Conservation (phyloP, 2,113 vertebrate species). For the Triplophysa tibetana region DNA sequence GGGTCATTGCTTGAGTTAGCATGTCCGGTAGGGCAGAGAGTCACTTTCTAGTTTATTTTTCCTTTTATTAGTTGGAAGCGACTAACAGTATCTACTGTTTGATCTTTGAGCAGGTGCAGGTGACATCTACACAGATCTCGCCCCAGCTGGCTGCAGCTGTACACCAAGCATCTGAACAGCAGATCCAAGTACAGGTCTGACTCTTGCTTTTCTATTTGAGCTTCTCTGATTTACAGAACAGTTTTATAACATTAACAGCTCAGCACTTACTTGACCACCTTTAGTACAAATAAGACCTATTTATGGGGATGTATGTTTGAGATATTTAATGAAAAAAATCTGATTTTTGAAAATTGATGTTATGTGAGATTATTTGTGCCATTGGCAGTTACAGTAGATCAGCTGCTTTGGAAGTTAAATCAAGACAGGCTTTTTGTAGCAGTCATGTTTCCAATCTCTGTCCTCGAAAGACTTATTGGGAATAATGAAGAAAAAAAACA, state of each 20-base stretch:
- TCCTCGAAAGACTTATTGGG: too few species aligned
- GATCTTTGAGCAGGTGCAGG: slow-evolving; percentile 71
- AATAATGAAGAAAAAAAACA: background rate
- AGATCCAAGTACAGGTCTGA: slow-evolving; percentile 88
- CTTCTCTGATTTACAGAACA: background rate
- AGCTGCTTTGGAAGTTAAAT: too few species aligned
- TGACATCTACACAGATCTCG: slow-evolving; percentile 85
- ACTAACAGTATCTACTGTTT: background rate
- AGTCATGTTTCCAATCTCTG: background rate
- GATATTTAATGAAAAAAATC: too few species aligned
- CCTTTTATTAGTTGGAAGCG: background rate
- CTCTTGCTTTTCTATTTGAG: background rate
- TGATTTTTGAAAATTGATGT: too few species aligned
- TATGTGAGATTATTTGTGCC: too few species aligned
- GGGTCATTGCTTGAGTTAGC: slow-evolving; percentile 96
- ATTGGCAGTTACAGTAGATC: too few species aligned
- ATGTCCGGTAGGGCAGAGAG: slow-evolving; percentile 82
- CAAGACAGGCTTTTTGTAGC: background rate
- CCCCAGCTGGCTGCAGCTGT: slow-evolving; percentile 83
- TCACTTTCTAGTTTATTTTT: background rate
- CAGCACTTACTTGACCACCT: background rate
- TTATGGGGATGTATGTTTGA: too few species aligned
- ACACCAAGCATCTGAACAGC: slow-evolving; percentile 88
- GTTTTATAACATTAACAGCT: background rate
- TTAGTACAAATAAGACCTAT: too few species aligned